Conservation (phyloP, 2,113 vertebrate species). For the Thamnaconus septentrionalis region DNA sequence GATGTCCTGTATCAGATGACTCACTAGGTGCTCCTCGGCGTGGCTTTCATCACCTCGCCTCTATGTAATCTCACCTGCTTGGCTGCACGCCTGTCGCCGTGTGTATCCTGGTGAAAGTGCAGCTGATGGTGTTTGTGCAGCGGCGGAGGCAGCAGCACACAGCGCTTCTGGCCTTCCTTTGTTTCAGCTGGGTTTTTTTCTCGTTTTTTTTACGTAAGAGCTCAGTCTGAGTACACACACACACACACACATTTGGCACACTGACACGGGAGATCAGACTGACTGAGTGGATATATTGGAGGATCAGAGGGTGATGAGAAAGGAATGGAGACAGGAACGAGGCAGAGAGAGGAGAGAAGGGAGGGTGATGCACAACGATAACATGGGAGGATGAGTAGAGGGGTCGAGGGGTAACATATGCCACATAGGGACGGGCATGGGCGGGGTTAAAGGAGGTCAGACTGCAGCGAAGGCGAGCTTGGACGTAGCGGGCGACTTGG, state of each 20-base stretch:
- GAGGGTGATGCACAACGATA: constrained; percentile 6
- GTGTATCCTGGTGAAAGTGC: too few species aligned
- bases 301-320: constrained; percentile 55
- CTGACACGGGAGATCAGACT: constrained; percentile 64
- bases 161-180: constrained; percentile 12
- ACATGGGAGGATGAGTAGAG: constrained; percentile 15
- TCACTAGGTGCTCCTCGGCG: constrained; percentile 46
- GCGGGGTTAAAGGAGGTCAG: too few species aligned
- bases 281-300: constrained; percentile 55
- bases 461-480: too few species aligned
- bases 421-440: too few species aligned
- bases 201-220: not conserved
- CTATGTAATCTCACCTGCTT: constrained; percentile 65
- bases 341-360: constrained; percentile 1
- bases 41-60: constrained; percentile 59
- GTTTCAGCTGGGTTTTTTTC: constrained; percentile 25
- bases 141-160: too few species aligned
- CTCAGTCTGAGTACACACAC: constrained; percentile 33
- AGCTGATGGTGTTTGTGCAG: too few species aligned
- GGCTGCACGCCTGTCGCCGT: too few species aligned
- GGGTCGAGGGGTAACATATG: not conserved
- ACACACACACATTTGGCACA: constrained; percentile 50
- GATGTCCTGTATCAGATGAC: constrained; percentile 63
- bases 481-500: constrained; percentile 19
- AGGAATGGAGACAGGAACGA: constrained; percentile 34